Percentiles rank a stretch among this genome's conserved stretches.
Conservation (phyloP, 2,113 vertebrate genomes). For the Monarcha castaneiventris region DNA sequence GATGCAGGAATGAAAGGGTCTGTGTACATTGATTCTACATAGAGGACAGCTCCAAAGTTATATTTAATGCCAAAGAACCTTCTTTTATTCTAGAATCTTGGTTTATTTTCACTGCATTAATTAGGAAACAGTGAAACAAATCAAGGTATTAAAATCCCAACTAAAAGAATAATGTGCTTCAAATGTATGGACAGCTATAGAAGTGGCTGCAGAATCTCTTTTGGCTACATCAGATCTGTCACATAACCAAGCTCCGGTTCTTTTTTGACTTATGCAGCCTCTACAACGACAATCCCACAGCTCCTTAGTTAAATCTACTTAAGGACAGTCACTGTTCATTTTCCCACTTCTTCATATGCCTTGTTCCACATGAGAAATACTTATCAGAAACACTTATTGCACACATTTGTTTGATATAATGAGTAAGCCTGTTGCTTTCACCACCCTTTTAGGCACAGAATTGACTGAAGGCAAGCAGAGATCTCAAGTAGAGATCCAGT, state of each 20-base stretch:
- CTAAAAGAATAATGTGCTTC: not conserved
- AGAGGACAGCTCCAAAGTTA: not conserved
- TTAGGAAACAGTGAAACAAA: not conserved
- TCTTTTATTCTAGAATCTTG: not conserved
- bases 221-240: not conserved
- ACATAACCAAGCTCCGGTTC: not conserved
- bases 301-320: not conserved
- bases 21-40: not conserved
- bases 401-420: slow-evolving; percentile 17
- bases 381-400: slow-evolving; percentile 16
- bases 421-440: slow-evolving; percentile 4
- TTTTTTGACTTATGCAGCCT: not conserved
- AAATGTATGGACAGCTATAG: not conserved
- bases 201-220: not conserved
- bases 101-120: not conserved
- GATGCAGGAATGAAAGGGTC: not conserved
- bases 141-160: not conserved
- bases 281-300: not conserved
- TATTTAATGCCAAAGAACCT: not conserved
- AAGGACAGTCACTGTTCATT: not conserved
- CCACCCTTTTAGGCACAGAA: slow-evolving; percentile 11
- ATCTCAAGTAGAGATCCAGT: slow-evolving; percentile 13
- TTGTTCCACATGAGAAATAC: not conserved
- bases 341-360: not conserved
- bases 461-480: slow-evolving; percentile 7